Evolutionary conservation across 2,113 vertebrate genomes (phyloP).

Genomic region (Lichenostomus cassidix): DNA sequence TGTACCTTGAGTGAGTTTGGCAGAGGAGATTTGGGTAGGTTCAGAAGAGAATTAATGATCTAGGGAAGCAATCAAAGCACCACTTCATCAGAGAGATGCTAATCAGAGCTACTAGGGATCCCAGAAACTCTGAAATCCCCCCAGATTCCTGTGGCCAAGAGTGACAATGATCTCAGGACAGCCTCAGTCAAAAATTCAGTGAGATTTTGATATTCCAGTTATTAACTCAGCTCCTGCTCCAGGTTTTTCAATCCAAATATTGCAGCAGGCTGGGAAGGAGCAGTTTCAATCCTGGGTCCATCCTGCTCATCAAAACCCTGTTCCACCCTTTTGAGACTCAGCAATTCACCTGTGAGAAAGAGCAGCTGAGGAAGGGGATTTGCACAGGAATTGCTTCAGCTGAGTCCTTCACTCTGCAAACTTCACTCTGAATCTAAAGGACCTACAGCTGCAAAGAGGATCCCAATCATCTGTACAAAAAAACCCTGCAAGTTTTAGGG

Average conservation of each 20-base stretch:
- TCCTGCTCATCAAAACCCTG: not conserved
- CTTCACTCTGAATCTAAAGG: not conserved
- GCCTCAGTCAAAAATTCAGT: not conserved
- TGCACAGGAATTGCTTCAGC: not conserved
- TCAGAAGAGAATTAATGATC: not conserved
- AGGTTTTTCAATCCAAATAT: not conserved
- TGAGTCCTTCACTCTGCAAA: not conserved
- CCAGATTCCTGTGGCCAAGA: not conserved
- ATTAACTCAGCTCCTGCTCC: not conserved
- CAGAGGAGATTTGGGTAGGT: not conserved
- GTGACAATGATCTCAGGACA: not conserved
- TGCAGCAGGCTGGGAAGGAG: not conserved
- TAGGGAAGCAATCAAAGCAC: not conserved
- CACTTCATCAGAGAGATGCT: not conserved
- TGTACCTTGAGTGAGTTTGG: not conserved
- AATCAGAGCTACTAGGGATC: not conserved
- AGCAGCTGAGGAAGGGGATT: not conserved
- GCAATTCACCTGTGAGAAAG: not conserved
- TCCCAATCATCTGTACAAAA: not conserved
- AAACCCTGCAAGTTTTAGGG: not conserved
- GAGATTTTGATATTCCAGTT: not conserved
- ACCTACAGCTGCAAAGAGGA: not conserved
- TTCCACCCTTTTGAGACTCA: not conserved
- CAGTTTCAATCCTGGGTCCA: not conserved
- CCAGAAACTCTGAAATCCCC: not conserved